Evolutionary conservation across 1,140 invertebrate species (phyloP), one percentile per base, ranked within the genome.

Genomic region (Hylaeus anthracinus): DNA sequence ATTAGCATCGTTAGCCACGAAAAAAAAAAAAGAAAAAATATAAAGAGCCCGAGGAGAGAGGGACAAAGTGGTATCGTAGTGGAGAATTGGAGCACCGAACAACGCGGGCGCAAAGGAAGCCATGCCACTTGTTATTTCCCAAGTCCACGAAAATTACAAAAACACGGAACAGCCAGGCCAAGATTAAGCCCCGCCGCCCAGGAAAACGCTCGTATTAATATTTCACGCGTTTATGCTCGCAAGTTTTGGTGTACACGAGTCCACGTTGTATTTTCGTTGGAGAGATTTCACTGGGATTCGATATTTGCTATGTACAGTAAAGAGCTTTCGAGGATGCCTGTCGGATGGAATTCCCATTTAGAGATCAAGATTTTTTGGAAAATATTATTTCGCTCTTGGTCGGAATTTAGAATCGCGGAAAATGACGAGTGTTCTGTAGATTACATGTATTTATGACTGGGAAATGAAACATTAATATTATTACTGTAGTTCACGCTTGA

Each of bases 1-100:
- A 79, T 83, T 85, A 85, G 81, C 72, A 83, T 83, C 82, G 84
- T 83, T 84, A 83, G 77, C 79, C 43, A 84, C 67, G 56, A 45
- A 37, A 56, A 72, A 71, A 67, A 55, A 48, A 10, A 51, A n/a
- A 12, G 15, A 6, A 26, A 43, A 63, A 15, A 8, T 37, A 26
- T 45, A 48, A 10, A 48, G 56, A 69, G 37, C 51, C 43, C 48
- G 41, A 75, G 63, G 12, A 37, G 8, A 60, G 41, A 75, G 61
- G 56, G 64, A 70, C 74, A 82, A 65, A 76, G 67, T 55, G 69
- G 63, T 72, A 72, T 82, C 73, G 73, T 48, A 45, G 48, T 64
- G 67, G 39, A 43, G 69, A 86, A 85, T 85, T 81, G 66, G 71
- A 78, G 53, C 81, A 69, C 64, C 72, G 70, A 83, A 78, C 79